Evolutionary conservation across 2,797 vertebrate species (phyloP), one percentile per base, ranked within the genome.

Genomic region (Brachyalestes nurse): DNA sequence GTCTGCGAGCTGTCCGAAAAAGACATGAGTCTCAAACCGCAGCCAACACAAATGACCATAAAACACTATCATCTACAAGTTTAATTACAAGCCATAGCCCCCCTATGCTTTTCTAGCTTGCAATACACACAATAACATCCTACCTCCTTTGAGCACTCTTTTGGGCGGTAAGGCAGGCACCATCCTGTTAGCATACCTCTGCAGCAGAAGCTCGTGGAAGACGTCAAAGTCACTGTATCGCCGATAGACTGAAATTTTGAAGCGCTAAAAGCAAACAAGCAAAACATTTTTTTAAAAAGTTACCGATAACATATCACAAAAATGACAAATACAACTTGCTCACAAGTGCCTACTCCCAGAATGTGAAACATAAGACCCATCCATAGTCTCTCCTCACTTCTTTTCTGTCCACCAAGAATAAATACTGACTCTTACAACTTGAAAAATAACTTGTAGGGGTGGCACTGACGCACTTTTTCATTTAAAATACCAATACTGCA

Each of bases 161-260:
- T 99, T 99, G 5, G 98, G 98, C 0, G 98, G 98, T 69, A 99
- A 92, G 0, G 96, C 95, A 0, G 98, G 98, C 72, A 99, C 97
- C 89, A 97, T 95, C 19, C 98, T 94, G 88, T 99, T 99, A 0
- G 97, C 95, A 85, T 96, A 99, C 84, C 95, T 96, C 90, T 98
- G 97, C 8, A 99, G 94, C 88, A 99, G 90, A 87, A 96, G 90
- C 88, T 98, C 97, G 0, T 99, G 97, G 94, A 99, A 97, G 86
- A 97, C 95, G 83, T 99, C 98, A 0, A 99, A 99, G 79, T 99
- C 97, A 0, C 95, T 99, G 81, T 99, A 99, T 21, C 97, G 92
- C 8, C 98, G 89, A 74, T 97, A 97, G 77, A 99, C 97, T 0
- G 97, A 96, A 77, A 96, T 93, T 90, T 93, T 95, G 87, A 97